A percentile compares a stretch with the other conserved stretches of the same genome.
phyloP scores from a whole-genome alignment of 2,888 invertebrate genomes.

The Nycteola revayana region DNA sequence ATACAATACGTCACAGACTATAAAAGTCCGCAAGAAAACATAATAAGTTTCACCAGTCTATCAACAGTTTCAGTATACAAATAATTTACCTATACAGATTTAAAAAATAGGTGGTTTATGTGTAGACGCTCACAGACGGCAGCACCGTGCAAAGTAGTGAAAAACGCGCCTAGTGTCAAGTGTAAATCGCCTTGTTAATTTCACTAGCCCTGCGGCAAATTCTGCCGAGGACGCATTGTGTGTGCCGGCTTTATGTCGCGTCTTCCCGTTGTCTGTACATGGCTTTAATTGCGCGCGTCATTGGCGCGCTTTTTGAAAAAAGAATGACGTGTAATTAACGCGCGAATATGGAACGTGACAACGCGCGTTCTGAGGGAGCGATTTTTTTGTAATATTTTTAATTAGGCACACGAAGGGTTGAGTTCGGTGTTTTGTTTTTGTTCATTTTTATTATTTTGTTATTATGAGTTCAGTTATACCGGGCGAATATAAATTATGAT shows the following conservation, averaged over 20 bases:
- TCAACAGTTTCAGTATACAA: constrained; percentile 16
- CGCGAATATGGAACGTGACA: constrained; percentile 82
- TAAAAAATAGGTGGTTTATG: constrained; percentile 46
- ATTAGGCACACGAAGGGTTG: constrained; percentile 61
- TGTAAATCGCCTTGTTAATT: constrained; percentile 83
- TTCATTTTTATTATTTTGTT: constrained; percentile 31
- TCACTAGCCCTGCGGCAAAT: constrained; percentile 79
- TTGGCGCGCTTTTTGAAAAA: constrained; percentile 81
- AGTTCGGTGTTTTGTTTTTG: constrained; percentile 35
- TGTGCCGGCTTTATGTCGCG: constrained; percentile 78
- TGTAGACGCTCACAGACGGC: constrained; percentile 44
- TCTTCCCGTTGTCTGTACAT: constrained; percentile 81
- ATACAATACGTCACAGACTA: constrained; percentile 44
- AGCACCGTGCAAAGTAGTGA: constrained; percentile 63
- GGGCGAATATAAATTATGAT: constrained; percentile 27
- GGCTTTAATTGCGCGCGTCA: constrained; percentile 81
- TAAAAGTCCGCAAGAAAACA: constrained; percentile 18
- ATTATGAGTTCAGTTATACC: constrained; percentile 23
- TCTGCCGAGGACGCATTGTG: constrained; percentile 81
- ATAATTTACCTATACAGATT: constrained; percentile 36
- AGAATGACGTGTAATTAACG: constrained; percentile 82
- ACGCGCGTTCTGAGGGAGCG: constrained; percentile 76
- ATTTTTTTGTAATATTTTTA: constrained; percentile 72
- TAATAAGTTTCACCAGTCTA: constrained; percentile 25
- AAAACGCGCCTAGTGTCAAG: constrained; percentile 78